Evolutionary conservation across 2,888 invertebrate genomes (phyloP), one percentile per base, ranked within the genome.

Genomic region (Ceratothoa steindachneri): DNA sequence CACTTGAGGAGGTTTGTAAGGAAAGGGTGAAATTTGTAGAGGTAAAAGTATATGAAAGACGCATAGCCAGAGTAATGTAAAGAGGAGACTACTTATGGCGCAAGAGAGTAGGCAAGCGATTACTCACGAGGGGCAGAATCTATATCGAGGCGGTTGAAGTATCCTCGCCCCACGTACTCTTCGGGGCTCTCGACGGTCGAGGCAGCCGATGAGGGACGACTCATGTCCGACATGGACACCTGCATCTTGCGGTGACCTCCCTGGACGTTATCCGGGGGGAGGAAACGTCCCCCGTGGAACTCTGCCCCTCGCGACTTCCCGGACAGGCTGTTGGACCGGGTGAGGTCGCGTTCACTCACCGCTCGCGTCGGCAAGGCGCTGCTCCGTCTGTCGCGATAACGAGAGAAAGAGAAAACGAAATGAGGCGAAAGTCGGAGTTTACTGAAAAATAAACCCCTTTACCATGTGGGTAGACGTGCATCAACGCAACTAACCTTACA

Each of bases 301-400:
- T 73, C 76, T n/a, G n/a, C n/a, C n/a, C n/a, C n/a, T 41, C 76
- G 53, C n/a, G 73, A 67, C 31, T 77, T 77, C 29, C 73, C 60
- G 24, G 69, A 70, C 68, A 74, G 24, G 27, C 77, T 77, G 67
- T 74, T 77, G 71, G 69, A 72, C 55, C 79, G 73, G 67, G 80
- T 77, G 41, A 80, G 73, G 72, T 80, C 80, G 0, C 80, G 73
- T 67, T 80, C 80, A 69, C 80, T 80, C 41, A 77, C 73, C 3
- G 80, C 77, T 41, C 80, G 77, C 28, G 67, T 73, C 31, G 78
- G 73, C 27, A 73, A 71, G 31, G 30, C 68, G 55, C 72, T 65
- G 29, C 75, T 69, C 71, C 78, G 69, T 52, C 69, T 69, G 52
- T 24, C 3, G 41, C 24, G 68, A n/a, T 2, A 24, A 7, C 7